A percentile compares a stretch with the other conserved stretches of the same genome.
These are phyloP conservation scores for Setipinna tenuifilis DNA, from an alignment of 2,797 vertebrate species.

Conservation along the genomic window DNA sequence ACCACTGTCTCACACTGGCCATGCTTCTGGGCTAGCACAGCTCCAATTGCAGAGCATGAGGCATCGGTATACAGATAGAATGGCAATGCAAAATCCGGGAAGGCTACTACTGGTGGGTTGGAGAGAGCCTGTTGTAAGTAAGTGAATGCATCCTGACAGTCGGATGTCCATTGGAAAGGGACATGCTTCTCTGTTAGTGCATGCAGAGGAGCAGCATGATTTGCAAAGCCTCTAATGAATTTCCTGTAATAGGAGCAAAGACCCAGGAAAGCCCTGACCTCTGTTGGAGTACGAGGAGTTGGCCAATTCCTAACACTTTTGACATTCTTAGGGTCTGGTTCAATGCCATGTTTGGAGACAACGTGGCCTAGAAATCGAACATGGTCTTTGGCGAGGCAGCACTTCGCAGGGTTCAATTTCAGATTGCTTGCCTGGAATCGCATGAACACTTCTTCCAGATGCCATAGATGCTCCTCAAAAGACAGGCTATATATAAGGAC, in stretches of 20 bases:
- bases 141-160: constrained; percentile 16
- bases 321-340: constrained; percentile 22
- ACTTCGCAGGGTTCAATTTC: constrained; percentile 51
- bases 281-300: neutral
- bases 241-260: constrained; percentile 37
- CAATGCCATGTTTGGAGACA: constrained; percentile 17
- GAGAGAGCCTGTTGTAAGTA: neutral
- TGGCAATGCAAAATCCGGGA: constrained; percentile 27
- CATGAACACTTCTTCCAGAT: constrained; percentile 44
- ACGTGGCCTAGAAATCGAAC: constrained; percentile 26
- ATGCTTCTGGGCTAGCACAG: constrained; percentile 31
- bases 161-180: neutral
- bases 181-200: neutral
- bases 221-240: constrained; percentile 25
- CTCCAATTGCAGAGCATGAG: constrained; percentile 14
- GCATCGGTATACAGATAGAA: constrained; percentile 35
- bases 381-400: constrained; percentile 32
- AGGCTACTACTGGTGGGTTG: neutral
- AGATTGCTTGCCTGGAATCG: constrained; percentile 43
- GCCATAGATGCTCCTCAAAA: constrained; percentile 40
- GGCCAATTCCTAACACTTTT: constrained; percentile 34
- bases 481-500: constrained; percentile 41
- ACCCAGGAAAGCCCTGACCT: constrained; percentile 36
- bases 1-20: constrained; percentile 30
- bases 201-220: constrained; percentile 27